These are phyloP conservation scores for Ochropleura plecta DNA, from an alignment of 2,888 invertebrate species.

Conservation along the genomic window DNA sequence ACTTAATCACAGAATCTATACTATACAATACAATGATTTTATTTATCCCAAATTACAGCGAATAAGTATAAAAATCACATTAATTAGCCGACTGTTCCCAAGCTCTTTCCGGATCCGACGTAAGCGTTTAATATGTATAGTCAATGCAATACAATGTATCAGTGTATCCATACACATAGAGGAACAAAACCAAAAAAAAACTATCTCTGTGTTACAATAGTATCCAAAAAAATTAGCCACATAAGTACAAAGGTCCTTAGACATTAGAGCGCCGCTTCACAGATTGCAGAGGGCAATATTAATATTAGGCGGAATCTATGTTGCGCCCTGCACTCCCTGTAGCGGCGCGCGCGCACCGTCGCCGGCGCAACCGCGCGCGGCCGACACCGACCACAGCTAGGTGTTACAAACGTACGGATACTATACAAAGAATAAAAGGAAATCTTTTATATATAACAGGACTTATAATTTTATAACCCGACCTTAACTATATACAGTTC, in stretches of 20 bases:
- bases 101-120: constrained; percentile 79
- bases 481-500: constrained; percentile 88
- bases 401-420: constrained; percentile 86
- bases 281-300: constrained; percentile 87
- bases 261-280: constrained; percentile 83
- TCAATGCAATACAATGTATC: constrained; percentile 75
- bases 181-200: constrained; percentile 90
- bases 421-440: constrained; percentile 86
- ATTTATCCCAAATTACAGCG: constrained; percentile 79
- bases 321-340: constrained; percentile 87
- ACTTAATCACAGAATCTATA: constrained; percentile 88
- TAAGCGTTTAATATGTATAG: constrained; percentile 82
- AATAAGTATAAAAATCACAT: constrained; percentile 87
- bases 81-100: constrained; percentile 81
- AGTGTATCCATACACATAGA: constrained; percentile 89
- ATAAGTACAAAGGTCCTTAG: constrained; percentile 86
- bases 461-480: constrained; percentile 84
- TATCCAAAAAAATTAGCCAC: constrained; percentile 85
- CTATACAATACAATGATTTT: constrained; percentile 78
- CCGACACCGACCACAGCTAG: constrained; percentile 76
- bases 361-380: constrained; percentile 57
- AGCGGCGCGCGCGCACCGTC: constrained; percentile 77
- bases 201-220: constrained; percentile 83
- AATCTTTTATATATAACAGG: constrained; percentile 89
- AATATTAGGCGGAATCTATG: constrained; percentile 90